These are phyloP conservation scores for Laticauda laticaudata DNA, from an alignment of 2,113 vertebrate genomes.

Conservation along the genomic window DNA sequence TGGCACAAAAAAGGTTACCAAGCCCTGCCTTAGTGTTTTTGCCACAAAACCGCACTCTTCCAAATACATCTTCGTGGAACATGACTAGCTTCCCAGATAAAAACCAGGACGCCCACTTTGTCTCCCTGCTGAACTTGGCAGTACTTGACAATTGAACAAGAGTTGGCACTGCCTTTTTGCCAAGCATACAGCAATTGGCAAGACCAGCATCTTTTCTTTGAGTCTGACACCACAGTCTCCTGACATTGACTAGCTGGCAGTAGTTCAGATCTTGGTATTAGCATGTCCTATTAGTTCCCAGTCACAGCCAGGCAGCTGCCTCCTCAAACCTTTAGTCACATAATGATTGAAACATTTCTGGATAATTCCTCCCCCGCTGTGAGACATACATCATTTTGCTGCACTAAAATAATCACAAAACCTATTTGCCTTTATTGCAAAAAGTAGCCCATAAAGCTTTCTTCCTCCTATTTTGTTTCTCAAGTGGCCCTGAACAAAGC, in stretches of 20 bases:
- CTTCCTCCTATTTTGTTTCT: not conserved
- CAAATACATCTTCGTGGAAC: not conserved
- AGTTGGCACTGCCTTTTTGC: conserved; percentile 1
- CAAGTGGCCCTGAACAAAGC: not conserved
- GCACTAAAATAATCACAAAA: not conserved
- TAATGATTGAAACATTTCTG: not conserved
- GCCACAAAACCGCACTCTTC: not conserved
- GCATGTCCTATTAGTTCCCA: conserved; percentile 9
- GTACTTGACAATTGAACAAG: not conserved
- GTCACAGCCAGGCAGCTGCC: not conserved
- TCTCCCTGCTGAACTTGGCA: not conserved
- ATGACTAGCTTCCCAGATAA: not conserved
- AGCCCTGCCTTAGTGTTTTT: not conserved
- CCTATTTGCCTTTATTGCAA: not conserved
- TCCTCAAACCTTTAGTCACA: not conserved
- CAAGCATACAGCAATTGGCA: conserved; percentile 20
- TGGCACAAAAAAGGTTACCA: not conserved
- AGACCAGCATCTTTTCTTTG: not conserved
- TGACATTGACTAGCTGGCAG: conserved; percentile 13
- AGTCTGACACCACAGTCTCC: not conserved
- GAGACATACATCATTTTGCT: not conserved
- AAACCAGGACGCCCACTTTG: not conserved
- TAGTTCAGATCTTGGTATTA: conserved; percentile 14
- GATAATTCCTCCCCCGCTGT: not conserved
- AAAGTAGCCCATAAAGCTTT: not conserved